A percentile compares a stretch with the other conserved stretches of the same genome.
Evolutionary conservation across 2,888 invertebrate genomes (phyloP).

Genomic region (Steinernema hermaphroditum): DNA sequence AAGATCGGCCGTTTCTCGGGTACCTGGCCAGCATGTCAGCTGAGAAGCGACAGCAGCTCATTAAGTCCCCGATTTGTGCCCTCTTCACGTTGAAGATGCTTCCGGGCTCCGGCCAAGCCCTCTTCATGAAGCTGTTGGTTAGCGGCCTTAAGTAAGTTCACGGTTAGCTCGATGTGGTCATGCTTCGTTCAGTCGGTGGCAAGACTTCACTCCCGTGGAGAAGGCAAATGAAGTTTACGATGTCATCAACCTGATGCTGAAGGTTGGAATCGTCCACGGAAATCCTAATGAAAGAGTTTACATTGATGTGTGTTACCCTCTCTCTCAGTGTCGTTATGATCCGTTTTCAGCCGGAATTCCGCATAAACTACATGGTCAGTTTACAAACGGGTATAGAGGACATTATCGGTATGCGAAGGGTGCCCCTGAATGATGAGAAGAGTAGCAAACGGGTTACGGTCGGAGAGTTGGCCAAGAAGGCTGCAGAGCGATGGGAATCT

Average conservation of each 20-base stretch:
- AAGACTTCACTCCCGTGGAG: conserved; percentile 20
- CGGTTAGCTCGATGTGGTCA: background rate
- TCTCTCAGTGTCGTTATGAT: background rate
- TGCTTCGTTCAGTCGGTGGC: conserved; percentile 15
- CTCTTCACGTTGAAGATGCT: conserved; percentile 58
- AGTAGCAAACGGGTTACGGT: conserved; percentile 34
- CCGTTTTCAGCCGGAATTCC: conserved; percentile 45
- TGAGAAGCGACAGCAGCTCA: conserved; percentile 42
- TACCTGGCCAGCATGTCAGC: conserved; percentile 46
- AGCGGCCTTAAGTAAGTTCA: conserved; percentile 42
- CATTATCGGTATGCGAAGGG: conserved; percentile 35
- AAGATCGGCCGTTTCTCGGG: conserved; percentile 51
- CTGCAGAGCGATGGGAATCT: conserved; percentile 70
- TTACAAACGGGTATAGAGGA: conserved; percentile 49
- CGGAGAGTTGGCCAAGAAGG: conserved; percentile 66
- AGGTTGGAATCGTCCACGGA: conserved; percentile 37
- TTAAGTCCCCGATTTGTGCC: conserved; percentile 48
- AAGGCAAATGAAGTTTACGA: conserved; percentile 24
- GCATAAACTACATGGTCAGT: conserved; percentile 52
- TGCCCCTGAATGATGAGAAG: conserved; percentile 40
- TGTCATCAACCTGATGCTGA: conserved; percentile 35
- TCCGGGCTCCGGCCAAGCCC: conserved; percentile 52
- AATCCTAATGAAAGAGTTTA: conserved; percentile 29
- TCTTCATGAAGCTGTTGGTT: conserved; percentile 51
- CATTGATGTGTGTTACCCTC: conserved; percentile 35